These are phyloP conservation scores for Xylocopa sonorina DNA, from an alignment of 1,140 invertebrate genomes.

Conservation along the genomic window DNA sequence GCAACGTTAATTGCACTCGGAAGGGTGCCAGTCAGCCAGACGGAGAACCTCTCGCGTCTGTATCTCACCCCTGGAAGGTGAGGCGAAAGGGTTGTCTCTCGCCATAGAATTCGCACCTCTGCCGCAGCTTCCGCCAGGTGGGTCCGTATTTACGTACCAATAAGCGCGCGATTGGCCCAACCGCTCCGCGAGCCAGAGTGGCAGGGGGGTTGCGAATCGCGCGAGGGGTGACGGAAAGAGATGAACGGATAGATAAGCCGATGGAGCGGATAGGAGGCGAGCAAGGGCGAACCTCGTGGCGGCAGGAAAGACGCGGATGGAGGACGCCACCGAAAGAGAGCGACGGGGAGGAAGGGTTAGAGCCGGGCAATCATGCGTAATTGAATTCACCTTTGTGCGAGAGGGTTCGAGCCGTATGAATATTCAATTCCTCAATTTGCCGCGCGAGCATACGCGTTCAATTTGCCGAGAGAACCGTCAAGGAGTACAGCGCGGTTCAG, in stretches of 20 bases:
- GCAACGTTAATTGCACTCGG: conserved; percentile 5
- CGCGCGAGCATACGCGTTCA: conserved; percentile 71
- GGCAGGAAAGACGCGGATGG: conserved; percentile 24
- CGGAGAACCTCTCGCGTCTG: conserved; percentile 4
- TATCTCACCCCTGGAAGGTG: background rate
- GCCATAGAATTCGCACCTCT: conserved; percentile 46
- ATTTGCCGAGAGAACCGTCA: conserved; percentile 70
- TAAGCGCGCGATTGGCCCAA: conserved; percentile 80
- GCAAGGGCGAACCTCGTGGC: background rate
- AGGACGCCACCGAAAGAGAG: conserved; percentile 13
- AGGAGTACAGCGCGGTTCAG: conserved; percentile 62
- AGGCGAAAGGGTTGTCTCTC: conserved; percentile 23
- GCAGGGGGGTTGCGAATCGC: background rate
- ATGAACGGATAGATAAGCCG: conserved; percentile 29
- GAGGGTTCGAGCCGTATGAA: conserved; percentile 73
- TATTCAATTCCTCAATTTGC: conserved; percentile 78
- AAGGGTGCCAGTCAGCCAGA: background rate
- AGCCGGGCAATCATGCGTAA: conserved; percentile 77
- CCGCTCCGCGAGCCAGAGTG: conserved; percentile 57
- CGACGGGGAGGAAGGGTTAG: conserved; percentile 19
- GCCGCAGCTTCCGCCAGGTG: conserved; percentile 39
- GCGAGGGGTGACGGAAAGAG: background rate
- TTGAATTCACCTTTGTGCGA: conserved; percentile 78
- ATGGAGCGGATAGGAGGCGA: conserved; percentile 14
- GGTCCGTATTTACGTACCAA: conserved; percentile 78